A percentile compares a stretch with the other conserved stretches of the same genome.
These are phyloP conservation scores for Calliphora vomitoria DNA, from an alignment of 2,888 invertebrate species.

Conservation along the genomic window DNA sequence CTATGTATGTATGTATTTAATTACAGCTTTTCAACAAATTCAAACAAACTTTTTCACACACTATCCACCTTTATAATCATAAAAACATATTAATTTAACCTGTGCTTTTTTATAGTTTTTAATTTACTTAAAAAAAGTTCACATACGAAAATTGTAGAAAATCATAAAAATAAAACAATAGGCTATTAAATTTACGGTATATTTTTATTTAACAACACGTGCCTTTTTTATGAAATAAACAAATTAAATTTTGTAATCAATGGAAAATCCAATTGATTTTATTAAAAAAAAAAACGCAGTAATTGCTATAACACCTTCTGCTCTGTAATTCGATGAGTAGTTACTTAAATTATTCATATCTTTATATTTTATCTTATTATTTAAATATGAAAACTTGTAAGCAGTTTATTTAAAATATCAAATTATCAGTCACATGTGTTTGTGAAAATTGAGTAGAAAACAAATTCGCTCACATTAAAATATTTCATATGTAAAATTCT, in stretches of 20 bases:
- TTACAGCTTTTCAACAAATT: not conserved
- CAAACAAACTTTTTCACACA: slow-evolving; percentile 25
- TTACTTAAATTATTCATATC: slow-evolving; percentile 21
- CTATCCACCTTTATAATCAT: not conserved
- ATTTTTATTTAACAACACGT: slow-evolving; percentile 19
- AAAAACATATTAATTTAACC: slow-evolving; percentile 20
- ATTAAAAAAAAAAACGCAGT: slow-evolving; percentile 22
- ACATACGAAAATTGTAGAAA: not conserved
- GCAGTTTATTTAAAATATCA: slow-evolving; percentile 2
- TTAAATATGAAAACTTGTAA: slow-evolving; percentile 16
- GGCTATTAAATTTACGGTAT: slow-evolving; percentile 34
- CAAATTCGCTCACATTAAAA: slow-evolving; percentile 1
- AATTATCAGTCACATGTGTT: slow-evolving; percentile 35
- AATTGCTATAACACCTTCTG: slow-evolving; percentile 40
- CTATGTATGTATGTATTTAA: not conserved
- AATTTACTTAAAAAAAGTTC: no score
- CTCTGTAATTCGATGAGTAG: not conserved
- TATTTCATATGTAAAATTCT: slow-evolving; percentile 33
- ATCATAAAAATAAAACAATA: slow-evolving; percentile 13
- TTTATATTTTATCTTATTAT: slow-evolving; percentile 17
- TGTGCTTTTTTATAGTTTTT: not conserved
- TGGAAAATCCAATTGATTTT: slow-evolving; percentile 31
- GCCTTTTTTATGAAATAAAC: slow-evolving; percentile 20
- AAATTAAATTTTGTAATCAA: slow-evolving; percentile 1
- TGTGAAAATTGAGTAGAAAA: slow-evolving; percentile 24